phyloP scores from a whole-genome alignment of 2,888 invertebrate species.

The Petrolisthes cinctipes region DNA sequence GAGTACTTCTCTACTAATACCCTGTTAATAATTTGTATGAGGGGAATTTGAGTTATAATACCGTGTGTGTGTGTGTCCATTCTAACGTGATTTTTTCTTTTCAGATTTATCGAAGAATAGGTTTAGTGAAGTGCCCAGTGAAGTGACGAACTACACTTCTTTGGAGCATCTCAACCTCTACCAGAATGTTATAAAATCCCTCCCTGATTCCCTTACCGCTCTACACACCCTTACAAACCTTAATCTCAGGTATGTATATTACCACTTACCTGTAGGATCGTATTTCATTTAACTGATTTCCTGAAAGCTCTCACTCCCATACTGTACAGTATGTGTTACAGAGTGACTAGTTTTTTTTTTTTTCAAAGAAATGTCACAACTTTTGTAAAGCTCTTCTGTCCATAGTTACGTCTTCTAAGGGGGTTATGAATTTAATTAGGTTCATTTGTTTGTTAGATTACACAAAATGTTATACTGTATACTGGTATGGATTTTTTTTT shows the following conservation, averaged over 20 bases:
- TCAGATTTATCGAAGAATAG: slow-evolving; percentile 88
- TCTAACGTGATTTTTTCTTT: neutral
- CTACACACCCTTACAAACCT: slow-evolving; percentile 89
- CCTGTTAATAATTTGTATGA: neutral
- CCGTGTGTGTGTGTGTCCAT: neutral
- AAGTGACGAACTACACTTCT: slow-evolving; percentile 87
- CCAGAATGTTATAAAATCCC: slow-evolving; percentile 89
- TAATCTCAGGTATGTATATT: slow-evolving; percentile 81
- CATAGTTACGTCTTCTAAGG: too few relatives aligned
- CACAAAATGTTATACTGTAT: too few relatives aligned
- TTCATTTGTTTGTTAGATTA: too few relatives aligned
- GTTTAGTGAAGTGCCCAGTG: slow-evolving; percentile 89
- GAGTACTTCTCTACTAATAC: neutral
- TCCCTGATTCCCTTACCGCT: slow-evolving; percentile 86
- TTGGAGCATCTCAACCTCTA: slow-evolving; percentile 89
- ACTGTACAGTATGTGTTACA: too few relatives aligned
- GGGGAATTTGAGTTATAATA: neutral
- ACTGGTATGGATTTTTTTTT: too few relatives aligned
- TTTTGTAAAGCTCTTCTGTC: too few relatives aligned
- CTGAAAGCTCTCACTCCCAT: too few relatives aligned
- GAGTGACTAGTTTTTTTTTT: too few relatives aligned
- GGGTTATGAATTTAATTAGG: too few relatives aligned
- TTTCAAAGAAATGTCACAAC: too few relatives aligned
- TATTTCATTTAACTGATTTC: too few relatives aligned
- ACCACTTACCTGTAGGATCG: too few relatives aligned